phyloP scores from a whole-genome alignment of 2,888 invertebrate species.

The Fissipunctia ypsillon region DNA sequence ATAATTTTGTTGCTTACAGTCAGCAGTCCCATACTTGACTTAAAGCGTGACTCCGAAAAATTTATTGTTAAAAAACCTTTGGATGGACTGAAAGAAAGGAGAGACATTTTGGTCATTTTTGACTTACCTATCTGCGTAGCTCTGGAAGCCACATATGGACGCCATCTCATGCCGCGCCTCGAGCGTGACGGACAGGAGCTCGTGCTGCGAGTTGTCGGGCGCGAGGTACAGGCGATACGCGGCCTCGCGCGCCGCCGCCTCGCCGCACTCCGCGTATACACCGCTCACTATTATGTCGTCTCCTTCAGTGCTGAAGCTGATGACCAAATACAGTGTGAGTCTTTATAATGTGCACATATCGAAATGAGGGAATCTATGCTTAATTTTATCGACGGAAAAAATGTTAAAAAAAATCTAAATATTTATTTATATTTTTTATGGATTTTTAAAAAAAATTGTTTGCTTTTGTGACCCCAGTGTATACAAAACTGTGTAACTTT shows the following conservation, averaged over 20 bases:
- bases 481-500: too few species aligned
- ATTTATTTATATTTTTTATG: too few species aligned
- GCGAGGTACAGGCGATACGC: conserved; percentile 96
- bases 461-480: too few species aligned
- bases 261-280: conserved; percentile 95
- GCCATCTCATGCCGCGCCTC: conserved; percentile 95
- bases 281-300: conserved; percentile 94
- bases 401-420: too few species aligned
- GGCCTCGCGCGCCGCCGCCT: conserved; percentile 95
- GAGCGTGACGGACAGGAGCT: conserved; percentile 93
- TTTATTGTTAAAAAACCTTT: neutral
- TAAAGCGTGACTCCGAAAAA: neutral
- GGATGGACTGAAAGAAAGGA: neutral
- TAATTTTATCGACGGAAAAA: too few species aligned
- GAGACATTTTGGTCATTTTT: neutral
- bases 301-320: conserved; percentile 92
- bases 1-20: neutral
- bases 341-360: too few species aligned
- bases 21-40: neutral
- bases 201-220: conserved; percentile 94
- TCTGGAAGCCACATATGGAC: conserved; percentile 95
- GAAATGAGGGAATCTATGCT: too few species aligned
- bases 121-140: conserved; percentile 95
- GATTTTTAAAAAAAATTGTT: too few species aligned
- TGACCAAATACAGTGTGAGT: neutral